Evolutionary conservation across 1,140 invertebrate species (phyloP), one percentile per base, ranked within the genome.

Genomic region (Ptiloglossa arizonensis): DNA sequence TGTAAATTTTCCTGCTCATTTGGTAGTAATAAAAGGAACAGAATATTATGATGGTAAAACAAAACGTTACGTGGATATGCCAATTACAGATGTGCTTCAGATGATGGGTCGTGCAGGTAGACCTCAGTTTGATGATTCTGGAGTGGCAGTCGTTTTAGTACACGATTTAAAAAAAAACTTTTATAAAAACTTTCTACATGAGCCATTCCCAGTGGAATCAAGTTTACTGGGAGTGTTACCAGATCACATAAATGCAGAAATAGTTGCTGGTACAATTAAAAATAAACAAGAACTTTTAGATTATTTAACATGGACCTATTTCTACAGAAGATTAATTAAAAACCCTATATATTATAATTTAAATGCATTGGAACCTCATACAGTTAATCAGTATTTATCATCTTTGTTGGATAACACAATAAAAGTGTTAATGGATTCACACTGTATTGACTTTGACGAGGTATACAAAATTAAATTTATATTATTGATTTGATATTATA

Each of bases 101-200:
- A 99, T 99, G 99, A 99, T 99, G 96, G 99, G 99, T 5, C 94
- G 99, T 78, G 99, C 99, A 75, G 99, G 99, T 8, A 94, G 99
- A 76, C 99, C 99, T 3, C 96, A 98, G 93, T 99, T 96, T 90
- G 99, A 99, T 91, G 96, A 97, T 86, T 96, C 97, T 74, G 99
- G 98, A 3, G 97, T 99, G 4, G 99, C 99, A 5, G 97, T 99
- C 17, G 97, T 99, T 11, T 94, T 99, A 68, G 98, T 99, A 0
- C 99, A 99, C 86, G 99, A 99, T 88, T 95, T 97, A 29, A 99
- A 99, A 92, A 99, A 99, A 91, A 97, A 98, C 90, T 99, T 99
- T 93, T 99, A 99, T 92, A 99, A 99, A 89, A 99, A 99, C 90
- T 99, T 99, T 91, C 92, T 99, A 0, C 99, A 99, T 90, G 98